Base-by-base conservation (phyloP, 2,113 vertebrate species). In the Nothocercus nigrocapillus region DNA sequence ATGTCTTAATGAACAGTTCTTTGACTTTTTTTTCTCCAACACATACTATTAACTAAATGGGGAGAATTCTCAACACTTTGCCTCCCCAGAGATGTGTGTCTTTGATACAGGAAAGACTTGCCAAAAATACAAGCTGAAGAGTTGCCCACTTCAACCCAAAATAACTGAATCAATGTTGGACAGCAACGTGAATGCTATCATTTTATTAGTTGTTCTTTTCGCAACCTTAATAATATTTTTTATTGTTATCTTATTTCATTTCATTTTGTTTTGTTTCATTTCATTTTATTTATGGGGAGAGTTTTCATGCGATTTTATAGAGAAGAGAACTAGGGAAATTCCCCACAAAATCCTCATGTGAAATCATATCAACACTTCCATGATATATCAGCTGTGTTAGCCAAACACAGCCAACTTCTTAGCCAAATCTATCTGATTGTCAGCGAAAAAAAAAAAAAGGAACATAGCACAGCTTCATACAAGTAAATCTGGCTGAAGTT, bases 401-500 rank as follows among this genome's bases (percentile, higher is more conserved):
- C 13, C 40, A 38, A 7, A n/a, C 49, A 40, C 13, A 28, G 36
- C 36, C 36, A 36, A 1, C 27, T 94, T 91, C 7, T 13, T 76
- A 74, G 73, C 28, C 61, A 86, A 94, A 77, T 70, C n/a, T 67
- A 30, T 77, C 53, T 51, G 21, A 62, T 47, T 64, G 38, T 45
- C 34, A 44, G n/a, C 17, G 53, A 38, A 38, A 28, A 4, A 62
- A 82, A 53, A 53, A 64, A n/a, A 53, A 70, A 28, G n/a, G 20
- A 30, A 19, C 44, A 44, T 15, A 14, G 22, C 34, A 79, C 36
- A 19, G 25, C 83, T 94, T 78, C 84, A 42, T 45, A 82, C 72
- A 94, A 86, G 20, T 9, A 81, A 92, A 27, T 84, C 67, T 85
- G 94, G 69, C 24, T 82, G 42, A 82, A 84, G 88, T 81, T 89